Base-by-base conservation (phyloP, 2,797 vertebrate species). In the Platyrinchus mystaceus region DNA sequence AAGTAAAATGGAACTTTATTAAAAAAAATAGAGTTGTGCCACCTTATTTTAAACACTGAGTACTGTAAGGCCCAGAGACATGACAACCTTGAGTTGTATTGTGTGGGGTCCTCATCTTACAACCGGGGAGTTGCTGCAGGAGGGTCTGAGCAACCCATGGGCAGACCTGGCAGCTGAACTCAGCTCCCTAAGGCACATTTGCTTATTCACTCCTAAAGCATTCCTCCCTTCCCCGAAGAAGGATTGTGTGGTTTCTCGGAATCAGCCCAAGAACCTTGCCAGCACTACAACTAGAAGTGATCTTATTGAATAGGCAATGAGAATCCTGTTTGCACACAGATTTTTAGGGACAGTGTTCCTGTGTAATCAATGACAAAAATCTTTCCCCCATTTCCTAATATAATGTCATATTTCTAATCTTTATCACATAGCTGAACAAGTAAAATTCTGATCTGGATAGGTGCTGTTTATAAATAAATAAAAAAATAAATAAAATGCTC, bases 111-210 rank as follows among this genome's bases (percentile, higher is more conserved):
- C 32, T 70, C 30, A 46, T 27, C 24, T 63, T 44, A 62, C 36
- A 75, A 37, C 21, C 0, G 1, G 34, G 21, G 21, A 44, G 9
- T 2, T 2, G 1, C 52, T 50, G 53, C 46, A 83, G 34, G 14
- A 36, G 11, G 26, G 34, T 30, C 34, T 8, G n/a, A 80, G 28
- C 26, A 43, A 82, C 14, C 24, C 1, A 0, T 24, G 43, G 50
- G 47, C 46, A 91, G 47, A 46, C 4, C 77, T 75, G 62, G 46
- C 28, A 89, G 82, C 81, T 85, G 84, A 89, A 73, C 52, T 87
- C 79, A 52, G 76, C 53, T 86, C 83, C 76, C 80, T 26, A 32
- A 86, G 89, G 56, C 32, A 49, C 7, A 0, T n/a, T 63, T 84
- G 74, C 74, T 87, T 60, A 67, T 81, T 44, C 44, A 20, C 46